These are phyloP conservation scores for Hetaerina americana DNA, from an alignment of 1,140 invertebrate genomes.

Conservation along the genomic window DNA sequence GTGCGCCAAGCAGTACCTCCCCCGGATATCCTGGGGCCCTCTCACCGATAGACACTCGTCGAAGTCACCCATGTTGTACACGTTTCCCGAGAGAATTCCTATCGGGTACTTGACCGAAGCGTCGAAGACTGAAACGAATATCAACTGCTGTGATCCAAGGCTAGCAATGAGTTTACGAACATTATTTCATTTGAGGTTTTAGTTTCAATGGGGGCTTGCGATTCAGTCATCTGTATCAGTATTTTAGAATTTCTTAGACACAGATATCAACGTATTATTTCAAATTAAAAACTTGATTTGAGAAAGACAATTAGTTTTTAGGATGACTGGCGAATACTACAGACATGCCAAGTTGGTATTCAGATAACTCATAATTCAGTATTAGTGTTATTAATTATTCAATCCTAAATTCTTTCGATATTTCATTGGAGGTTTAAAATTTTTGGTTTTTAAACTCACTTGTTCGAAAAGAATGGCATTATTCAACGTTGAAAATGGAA, in stretches of 20 bases:
- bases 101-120: not conserved
- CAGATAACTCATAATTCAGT: too few relatives aligned
- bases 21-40: constrained; percentile 33
- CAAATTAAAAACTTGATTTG: not conserved
- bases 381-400: too few relatives aligned
- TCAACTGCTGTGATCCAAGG: not conserved
- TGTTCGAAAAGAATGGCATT: too few relatives aligned
- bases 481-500: too few relatives aligned
- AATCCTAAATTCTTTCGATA: too few relatives aligned
- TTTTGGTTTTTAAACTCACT: too few relatives aligned
- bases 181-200: not conserved
- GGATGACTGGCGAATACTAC: too few relatives aligned
- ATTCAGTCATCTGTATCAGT: not conserved
- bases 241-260: not conserved
- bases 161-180: not conserved
- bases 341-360: too few relatives aligned
- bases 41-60: constrained; percentile 1
- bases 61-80: constrained; percentile 3
- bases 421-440: too few relatives aligned
- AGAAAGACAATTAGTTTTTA: not conserved
- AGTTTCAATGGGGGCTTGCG: not conserved
- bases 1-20: constrained; percentile 51
- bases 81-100: not conserved
- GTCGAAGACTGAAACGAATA: not conserved
- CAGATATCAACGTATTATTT: not conserved